Evolutionary conservation across 2,888 invertebrate species (phyloP), one percentile per base, ranked within the genome.

Genomic region (Plagodis pulveraria): DNA sequence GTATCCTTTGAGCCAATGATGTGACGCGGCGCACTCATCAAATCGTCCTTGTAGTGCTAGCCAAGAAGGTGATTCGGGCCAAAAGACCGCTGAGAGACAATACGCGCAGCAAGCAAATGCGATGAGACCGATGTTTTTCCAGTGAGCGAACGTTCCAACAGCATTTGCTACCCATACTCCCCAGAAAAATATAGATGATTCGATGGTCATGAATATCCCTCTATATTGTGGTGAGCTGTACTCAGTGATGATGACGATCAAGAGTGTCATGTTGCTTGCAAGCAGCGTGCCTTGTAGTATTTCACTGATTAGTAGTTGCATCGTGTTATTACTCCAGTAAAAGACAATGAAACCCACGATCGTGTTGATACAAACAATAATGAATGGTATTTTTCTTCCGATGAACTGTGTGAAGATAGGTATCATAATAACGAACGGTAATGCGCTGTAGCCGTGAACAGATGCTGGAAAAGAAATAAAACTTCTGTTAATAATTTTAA

Each of bases 51-150:
- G 80, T 63, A 80, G 76, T 7, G 83, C 84, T 6, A 84, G 67
- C 84, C 84, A 85, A 40, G 78, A 76, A 0, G 83, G 84, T 5
- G 83, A 82, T 57, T 82, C 82, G 0, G 82, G 81, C 81, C 80
- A 75, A 35, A 69, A 69, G n/a, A 76, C 51, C 32, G 77, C 70
- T 10, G 77, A 75, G 10, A 79, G 50, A 10, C 78, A 72, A 48
- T 69, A 78, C 10, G 56, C 44, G 43, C 72, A 72, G 40, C 69
- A 75, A 2, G 57, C 41, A 22, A 78, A 77, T 22, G 77, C 74
- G 0, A 79, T 71, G 6, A 80, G 62, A 0, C 74, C 78, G 36
- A 84, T 84, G 33, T 77, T 73, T 42, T 70, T 82, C 82, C 81
- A 84, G 55, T 81, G 73, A 5, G 67, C 76, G 56, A 80, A 84